Evolutionary conservation across 2,888 invertebrate genomes (phyloP), one percentile per base, ranked within the genome.

Genomic region (Drosophila conformis): DNA sequence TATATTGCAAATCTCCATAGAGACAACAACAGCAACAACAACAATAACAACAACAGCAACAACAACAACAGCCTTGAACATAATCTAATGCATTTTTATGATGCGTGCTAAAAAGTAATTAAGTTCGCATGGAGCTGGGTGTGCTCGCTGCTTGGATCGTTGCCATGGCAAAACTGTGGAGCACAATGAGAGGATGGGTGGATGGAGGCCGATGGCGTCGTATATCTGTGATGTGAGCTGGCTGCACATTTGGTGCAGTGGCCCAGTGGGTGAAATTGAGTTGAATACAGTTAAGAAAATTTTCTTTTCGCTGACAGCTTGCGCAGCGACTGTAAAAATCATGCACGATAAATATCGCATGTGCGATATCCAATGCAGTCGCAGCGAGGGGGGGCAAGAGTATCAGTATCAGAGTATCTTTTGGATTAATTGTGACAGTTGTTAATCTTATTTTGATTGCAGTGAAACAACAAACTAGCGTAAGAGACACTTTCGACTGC

Each of bases 211-310:
- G 60, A 68, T 78, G 69, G 76, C 42, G 42, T 21, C 59, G 27
- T 25, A 25, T 8, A 25, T 25, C 46, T 46, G 21, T 15, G 46
- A 46, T 15, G 46, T 25, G 70, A 63, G 71, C 66, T 87, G 76
- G 83, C 64, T 91, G 91, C 85, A 90, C 92, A 93, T 93, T 91
- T 91, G 84, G 93, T 85, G 87, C 93, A 93, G 76, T 92, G 88
- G 92, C 89, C 91, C 92, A 92, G 82, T 92, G 90, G 92, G 92
- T 93, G 92, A 92, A 92, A 92, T 89, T 91, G 92, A 92, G 90
- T 92, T 87, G 75, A 78, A 65, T 79, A 76, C 80, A 77, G 83
- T 80, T 83, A 82, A 59, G 69, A 78, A 73, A 76, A 85, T 91
- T 91, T 92, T 92, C 83, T 91, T 92, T 91, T 91, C 87, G 76